These are phyloP conservation scores for Oasisia sp. DNA, from an alignment of 2,888 invertebrate genomes.

Conservation along the genomic window DNA sequence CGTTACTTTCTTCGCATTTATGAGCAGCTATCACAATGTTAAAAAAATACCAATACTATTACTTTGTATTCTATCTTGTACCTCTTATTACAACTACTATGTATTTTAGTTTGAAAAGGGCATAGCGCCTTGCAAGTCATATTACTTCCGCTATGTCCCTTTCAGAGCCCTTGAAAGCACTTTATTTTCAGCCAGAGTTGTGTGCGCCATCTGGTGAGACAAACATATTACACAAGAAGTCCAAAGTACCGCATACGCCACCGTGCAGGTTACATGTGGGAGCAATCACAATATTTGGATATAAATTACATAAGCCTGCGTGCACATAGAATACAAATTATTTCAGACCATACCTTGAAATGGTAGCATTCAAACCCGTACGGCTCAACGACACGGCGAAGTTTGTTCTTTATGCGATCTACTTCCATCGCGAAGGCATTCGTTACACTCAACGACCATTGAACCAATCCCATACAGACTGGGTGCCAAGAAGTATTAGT, in stretches of 20 bases:
- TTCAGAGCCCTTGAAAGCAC: too few relatives aligned
- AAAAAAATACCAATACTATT: background rate
- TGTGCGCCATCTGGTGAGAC: slow-evolving; percentile 12
- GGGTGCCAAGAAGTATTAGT: background rate
- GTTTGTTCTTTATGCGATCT: background rate
- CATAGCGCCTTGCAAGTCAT: too few relatives aligned
- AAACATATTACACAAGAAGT: background rate
- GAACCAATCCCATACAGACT: background rate
- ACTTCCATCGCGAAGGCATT: background rate
- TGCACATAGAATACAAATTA: background rate
- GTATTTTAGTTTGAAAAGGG: too few relatives aligned
- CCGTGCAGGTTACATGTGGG: background rate
- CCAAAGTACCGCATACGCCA: background rate
- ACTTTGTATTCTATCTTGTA: too few relatives aligned
- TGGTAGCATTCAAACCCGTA: slow-evolving; percentile 37
- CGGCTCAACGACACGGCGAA: slow-evolving; percentile 26
- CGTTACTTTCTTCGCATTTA: too few relatives aligned
- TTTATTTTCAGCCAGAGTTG: background rate
- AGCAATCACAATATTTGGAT: background rate
- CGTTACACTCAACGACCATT: background rate
- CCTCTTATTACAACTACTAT: too few relatives aligned
- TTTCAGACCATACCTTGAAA: slow-evolving; percentile 31
- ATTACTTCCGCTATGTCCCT: too few relatives aligned
- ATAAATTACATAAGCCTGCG: background rate
- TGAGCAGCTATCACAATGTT: too few relatives aligned